Conservation (phyloP, 1,140 invertebrate species). For the Batillaria attramentaria region DNA sequence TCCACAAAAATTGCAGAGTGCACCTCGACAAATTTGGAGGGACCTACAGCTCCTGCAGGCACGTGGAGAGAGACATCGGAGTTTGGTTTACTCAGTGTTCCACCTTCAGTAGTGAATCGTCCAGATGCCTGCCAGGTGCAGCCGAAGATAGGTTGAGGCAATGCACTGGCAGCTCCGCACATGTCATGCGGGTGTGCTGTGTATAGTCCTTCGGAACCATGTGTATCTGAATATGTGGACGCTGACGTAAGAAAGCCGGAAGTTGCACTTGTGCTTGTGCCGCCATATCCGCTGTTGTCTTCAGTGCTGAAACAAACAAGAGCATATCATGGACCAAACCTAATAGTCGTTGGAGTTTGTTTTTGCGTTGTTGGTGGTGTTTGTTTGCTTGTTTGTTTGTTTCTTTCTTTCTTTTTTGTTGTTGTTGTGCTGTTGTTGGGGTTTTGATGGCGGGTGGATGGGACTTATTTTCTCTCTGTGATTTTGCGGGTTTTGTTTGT, state of each 20-base stretch:
- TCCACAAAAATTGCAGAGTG: constrained; percentile 4
- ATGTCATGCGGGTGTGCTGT: background rate
- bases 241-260: background rate
- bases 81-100: background rate
- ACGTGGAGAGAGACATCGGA: constrained; percentile 16
- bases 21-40: background rate
- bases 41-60: background rate
- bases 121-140: background rate
- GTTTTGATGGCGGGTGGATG: too few species aligned
- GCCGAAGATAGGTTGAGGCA: background rate
- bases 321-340: too few species aligned
- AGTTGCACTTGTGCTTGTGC: background rate
- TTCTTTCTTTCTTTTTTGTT: too few species aligned
- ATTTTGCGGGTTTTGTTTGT: too few species aligned
- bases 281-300: background rate
- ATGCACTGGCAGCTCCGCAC: background rate
- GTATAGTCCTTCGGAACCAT: background rate
- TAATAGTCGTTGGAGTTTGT: too few species aligned
- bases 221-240: background rate
- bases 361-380: too few species aligned
- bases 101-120: background rate
- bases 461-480: too few species aligned
- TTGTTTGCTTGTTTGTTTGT: too few species aligned
- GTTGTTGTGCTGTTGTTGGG: too few species aligned
- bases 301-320: background rate